Evolutionary conservation across 1,140 invertebrate species (phyloP), one percentile per base, ranked within the genome.

Genomic region (Oryzaephilus surinamensis): DNA sequence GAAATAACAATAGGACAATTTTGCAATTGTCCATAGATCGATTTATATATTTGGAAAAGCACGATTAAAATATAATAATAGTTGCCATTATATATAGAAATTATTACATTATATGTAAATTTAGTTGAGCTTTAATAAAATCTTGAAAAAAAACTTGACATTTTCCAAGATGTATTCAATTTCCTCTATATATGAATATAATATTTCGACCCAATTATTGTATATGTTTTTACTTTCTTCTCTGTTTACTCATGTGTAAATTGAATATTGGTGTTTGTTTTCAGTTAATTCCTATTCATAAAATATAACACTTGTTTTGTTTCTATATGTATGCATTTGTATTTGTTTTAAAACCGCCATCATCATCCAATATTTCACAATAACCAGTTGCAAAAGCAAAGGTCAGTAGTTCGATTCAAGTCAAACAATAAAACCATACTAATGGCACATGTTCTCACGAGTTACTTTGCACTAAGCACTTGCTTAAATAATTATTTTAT

Each of bases 361-460:
- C 18, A n/a, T 12, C 8, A 36, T 16, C n/a, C 33, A 15, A 26
- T 26, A 16, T 7, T 36, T 21, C 33, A 36, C 23, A 13, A 26
- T 10, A 14, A 16, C 26, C 13, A 23, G 28, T 41, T 41, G 14
- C 39, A 35, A 32, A 19, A 41, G 23, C 28, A 41, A 41, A 41
- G 39, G 39, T 41, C 39, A 41, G 39, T 35, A 35, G 39, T 41
- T 41, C 39, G 39, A 41, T 41, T 27, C 32, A 32, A 21, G 20
- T 23, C 15, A 21, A 32, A 40, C 38, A 40, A 40, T 40, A 30
- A 33, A 26, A 32, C n/a, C n/a, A n/a, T n/a, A 32, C 16, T 35
- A 41, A 41, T 41, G 39, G 39, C 39, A 41, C 39, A 41, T 41
- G 28, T 41, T 41, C 39, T 41, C 39, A 41, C 39, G 39, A 34